These are phyloP conservation scores for Syrrhaptes paradoxus DNA, from an alignment of 2,113 vertebrate genomes.

Conservation along the genomic window DNA sequence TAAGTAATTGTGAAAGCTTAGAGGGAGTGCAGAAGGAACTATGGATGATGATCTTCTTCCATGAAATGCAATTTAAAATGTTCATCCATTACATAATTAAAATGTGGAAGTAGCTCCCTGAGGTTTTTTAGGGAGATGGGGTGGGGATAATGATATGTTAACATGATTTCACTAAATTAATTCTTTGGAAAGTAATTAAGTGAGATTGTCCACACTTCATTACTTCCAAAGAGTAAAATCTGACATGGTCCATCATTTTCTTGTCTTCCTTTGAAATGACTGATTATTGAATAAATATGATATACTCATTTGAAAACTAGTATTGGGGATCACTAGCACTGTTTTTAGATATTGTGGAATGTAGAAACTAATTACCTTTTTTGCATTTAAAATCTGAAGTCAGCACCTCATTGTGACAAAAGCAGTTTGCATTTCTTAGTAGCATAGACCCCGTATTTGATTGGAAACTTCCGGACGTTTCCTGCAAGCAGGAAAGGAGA, in stretches of 20 bases:
- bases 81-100: neutral
- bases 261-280: slow-evolving; percentile 13
- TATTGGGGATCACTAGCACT: neutral
- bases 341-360: neutral
- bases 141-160: slow-evolving; percentile 18
- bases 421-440: neutral
- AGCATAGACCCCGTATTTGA: neutral
- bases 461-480: neutral
- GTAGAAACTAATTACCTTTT: neutral
- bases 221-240: slow-evolving; percentile 1
- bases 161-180: slow-evolving; percentile 29
- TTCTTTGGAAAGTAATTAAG: slow-evolving; percentile 21
- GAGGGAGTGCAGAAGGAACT: neutral
- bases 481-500: neutral
- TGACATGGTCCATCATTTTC: neutral
- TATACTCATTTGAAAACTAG: neutral
- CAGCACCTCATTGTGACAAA: neutral
- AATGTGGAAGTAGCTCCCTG: neutral
- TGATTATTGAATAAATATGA: neutral
- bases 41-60: neutral
- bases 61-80: neutral
- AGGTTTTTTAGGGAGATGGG: neutral
- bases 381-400: slow-evolving; percentile 1
- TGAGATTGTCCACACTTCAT: neutral
- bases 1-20: neutral